These are phyloP conservation scores for Halictus ligatus DNA, from an alignment of 2,888 invertebrate species.

Conservation along the genomic window DNA sequence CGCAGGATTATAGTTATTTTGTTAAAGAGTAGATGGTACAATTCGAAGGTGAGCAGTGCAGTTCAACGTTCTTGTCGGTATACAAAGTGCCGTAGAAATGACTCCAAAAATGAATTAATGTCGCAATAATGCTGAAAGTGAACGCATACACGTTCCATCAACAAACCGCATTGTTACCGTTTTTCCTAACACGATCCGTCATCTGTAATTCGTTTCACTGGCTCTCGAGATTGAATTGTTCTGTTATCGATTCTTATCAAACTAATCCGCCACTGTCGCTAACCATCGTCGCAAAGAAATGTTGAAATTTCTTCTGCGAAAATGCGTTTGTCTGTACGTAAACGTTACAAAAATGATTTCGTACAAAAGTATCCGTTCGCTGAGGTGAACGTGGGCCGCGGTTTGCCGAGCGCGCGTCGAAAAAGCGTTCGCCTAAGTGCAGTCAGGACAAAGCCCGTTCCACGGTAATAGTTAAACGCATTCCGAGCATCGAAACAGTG, in stretches of 20 bases:
- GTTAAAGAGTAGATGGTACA: background rate
- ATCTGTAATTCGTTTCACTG: background rate
- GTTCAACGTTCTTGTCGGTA: background rate
- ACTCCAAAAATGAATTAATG: background rate
- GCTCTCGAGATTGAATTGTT: background rate
- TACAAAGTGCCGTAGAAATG: background rate
- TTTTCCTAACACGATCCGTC: background rate
- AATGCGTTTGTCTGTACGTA: background rate
- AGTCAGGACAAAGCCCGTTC: conserved; percentile 15
- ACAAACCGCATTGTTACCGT: background rate
- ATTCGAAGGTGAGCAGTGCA: background rate
- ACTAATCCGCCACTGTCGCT: background rate
- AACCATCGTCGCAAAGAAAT: background rate
- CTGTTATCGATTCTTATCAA: background rate
- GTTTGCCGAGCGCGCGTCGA: background rate
- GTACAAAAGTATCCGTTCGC: background rate
- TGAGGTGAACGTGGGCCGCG: background rate
- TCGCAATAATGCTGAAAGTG: background rate
- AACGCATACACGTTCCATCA: background rate
- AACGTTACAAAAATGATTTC: background rate
- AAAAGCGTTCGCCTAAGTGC: background rate
- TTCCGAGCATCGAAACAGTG: background rate
- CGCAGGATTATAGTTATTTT: background rate
- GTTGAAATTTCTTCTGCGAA: background rate
- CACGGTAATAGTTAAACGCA: background rate